Percentiles rank a stretch among this genome's conserved stretches.
phyloP scores from a whole-genome alignment of 2,888 invertebrate species.

The Rhagium mordax region DNA sequence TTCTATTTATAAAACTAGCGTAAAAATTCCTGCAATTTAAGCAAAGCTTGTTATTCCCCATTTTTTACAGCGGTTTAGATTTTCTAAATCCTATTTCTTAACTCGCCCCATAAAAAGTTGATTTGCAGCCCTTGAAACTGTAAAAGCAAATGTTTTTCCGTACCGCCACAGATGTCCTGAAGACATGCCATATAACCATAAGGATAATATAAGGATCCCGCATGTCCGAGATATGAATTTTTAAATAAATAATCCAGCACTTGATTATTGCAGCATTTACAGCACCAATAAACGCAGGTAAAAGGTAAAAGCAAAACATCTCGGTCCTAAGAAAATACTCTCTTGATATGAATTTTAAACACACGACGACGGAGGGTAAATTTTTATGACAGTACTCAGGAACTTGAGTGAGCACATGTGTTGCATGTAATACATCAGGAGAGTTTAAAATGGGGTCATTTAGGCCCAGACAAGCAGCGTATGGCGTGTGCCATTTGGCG shows the following conservation, averaged over 20 bases:
- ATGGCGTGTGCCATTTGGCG: slow-evolving; percentile 42
- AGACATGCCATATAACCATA: no score
- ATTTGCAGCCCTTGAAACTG: no score
- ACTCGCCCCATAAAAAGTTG: no score
- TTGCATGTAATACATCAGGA: slow-evolving; percentile 34
- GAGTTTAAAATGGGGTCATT: slow-evolving; percentile 34
- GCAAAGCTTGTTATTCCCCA: no score
- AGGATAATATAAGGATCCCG: no score
- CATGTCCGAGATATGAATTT: no score
- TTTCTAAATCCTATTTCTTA: no score
- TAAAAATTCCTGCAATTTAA: no score
- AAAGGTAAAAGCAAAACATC: neutral
- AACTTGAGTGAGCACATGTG: slow-evolving; percentile 29
- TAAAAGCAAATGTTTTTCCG: no score
- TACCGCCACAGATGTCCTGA: no score
- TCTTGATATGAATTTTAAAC: slow-evolving; percentile 16
- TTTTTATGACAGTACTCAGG: slow-evolving; percentile 13
- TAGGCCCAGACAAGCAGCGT: slow-evolving; percentile 11
- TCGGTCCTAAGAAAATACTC: slow-evolving; percentile 7
- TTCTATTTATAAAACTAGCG: no score
- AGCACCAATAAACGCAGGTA: slow-evolving; percentile 2
- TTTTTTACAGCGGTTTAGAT: no score
- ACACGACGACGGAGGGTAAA: slow-evolving; percentile 6
- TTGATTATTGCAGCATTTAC: neutral
- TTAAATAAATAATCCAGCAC: neutral